phyloP scores from a whole-genome alignment of 1,140 invertebrate species.

The Dreissena rostriformis region DNA sequence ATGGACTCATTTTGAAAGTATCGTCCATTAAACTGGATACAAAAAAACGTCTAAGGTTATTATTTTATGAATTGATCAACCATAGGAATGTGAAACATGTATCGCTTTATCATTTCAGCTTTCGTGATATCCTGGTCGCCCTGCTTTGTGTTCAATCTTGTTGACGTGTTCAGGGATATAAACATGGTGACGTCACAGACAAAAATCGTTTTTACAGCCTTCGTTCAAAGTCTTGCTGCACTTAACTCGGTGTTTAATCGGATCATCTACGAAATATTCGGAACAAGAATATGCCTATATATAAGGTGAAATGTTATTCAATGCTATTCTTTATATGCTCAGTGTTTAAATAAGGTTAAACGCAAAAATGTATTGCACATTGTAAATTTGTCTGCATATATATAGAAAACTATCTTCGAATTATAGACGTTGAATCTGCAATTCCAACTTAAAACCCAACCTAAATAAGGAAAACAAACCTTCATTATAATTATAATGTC shows the following conservation, averaged over 20 bases:
- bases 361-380: no score
- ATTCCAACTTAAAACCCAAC: no score
- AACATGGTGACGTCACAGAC: constrained; percentile 87
- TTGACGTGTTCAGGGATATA: constrained; percentile 92
- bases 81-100: not conserved
- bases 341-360: no score
- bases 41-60: no score
- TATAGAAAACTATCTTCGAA: no score
- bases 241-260: constrained; percentile 97
- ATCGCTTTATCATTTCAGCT: constrained; percentile 84
- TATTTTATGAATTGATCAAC: no score
- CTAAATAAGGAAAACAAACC: no score
- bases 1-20: no score
- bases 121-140: constrained; percentile 98
- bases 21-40: no score
- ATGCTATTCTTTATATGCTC: not conserved
- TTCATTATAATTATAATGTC: no score
- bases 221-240: constrained; percentile 95
- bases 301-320: constrained; percentile 86
- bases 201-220: constrained; percentile 91
- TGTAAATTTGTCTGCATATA: no score
- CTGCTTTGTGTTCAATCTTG: constrained; percentile 95
- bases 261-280: constrained; percentile 96
- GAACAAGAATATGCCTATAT: constrained; percentile 91
- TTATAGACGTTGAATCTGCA: no score